Evolutionary conservation across 35 echinoderm and acorn worm species (phyloP), one percentile per base, ranked within the genome.

Genomic region (Acanthaster planci): DNA sequence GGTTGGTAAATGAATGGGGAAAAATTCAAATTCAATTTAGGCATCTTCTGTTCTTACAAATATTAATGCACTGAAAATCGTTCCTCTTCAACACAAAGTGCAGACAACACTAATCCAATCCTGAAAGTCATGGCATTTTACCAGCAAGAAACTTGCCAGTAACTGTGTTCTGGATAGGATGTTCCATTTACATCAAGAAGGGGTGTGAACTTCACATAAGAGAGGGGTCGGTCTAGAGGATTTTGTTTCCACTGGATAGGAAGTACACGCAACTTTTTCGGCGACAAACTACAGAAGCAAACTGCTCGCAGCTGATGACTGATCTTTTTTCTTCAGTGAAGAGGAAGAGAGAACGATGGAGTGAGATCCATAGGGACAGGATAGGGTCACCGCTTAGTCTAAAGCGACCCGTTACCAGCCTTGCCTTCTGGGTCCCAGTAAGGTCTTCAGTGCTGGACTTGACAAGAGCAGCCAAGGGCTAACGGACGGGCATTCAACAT

Each of bases 321-420:
- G 64, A 72, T 72, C 22, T 72, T 26, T 72, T 72, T 72, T 67
- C 30, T 72, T 72, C 0, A 31, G 26, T 26, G 64, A 72, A 31
- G 64, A 29, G 64, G 64, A 29, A 21, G 29, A 34, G 34, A 26
- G 64, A 26, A 72, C 22, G 64, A 72, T 72, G 64, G 14, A 72
- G 26, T 26, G 34, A 34, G 64, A 72, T 31, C 23, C 64, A 31
- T 26, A 26, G 34, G 1, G 23, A 72, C 30, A 72, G 26, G 42
- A 47, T 72, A 0, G 2, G 18, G 18, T 21, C 64, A 72, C 34
- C 34, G 64, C 64, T 72, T 14, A 34, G 64, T 34, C 26, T 29
- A 30, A 23, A 72, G 26, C 30, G 64, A 72, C 14, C 64, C 1
- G 64, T 15, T 7, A 29, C 22, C 64, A 72, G 7, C 64, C 22